Base-by-base conservation (phyloP, 2,797 vertebrate genomes). In the Pipistrellus pygmaeus region DNA sequence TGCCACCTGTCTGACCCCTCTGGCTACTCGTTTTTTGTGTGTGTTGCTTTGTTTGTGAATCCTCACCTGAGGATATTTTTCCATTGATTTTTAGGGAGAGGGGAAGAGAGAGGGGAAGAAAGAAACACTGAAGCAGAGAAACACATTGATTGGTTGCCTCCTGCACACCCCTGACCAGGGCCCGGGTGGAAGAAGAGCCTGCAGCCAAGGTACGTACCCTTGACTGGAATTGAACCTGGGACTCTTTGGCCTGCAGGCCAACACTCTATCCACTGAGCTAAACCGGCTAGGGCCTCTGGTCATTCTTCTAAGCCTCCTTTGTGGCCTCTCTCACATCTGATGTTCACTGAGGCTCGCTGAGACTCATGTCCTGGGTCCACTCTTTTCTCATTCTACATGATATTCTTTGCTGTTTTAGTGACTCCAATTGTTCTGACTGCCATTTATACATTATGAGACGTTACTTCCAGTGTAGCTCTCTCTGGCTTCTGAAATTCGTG, bases 401-500 rank as follows among this genome's bases (percentile, higher is more conserved):
- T 44, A 48, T 12, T 10, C 12, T 90, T 92, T 95, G 53, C 44
- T 51, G 5, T 64, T 73, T 64, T 20, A 77, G 30, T 88, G 78
- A 85, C n/a, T 85, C 20, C 51, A 10, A 64, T 30, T 83, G 30
- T 55, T 95, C 71, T 81, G 84, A 69, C 25, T 84, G 81, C 25
- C 57, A 62, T 69, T 78, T 88, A 76, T 18, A 73, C 9, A 57
- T 13, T 41, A 3, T 51, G 44, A 53, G 23, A 87, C 21, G 46
- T 85, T 41, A 60, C 27, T 81, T 86, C 17, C 75, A 46, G 10
- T 20, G 13, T 71, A 86, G 53, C 86, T 48, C 23, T 83, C 17
- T 85, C n/a, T 91, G 4, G 85, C 62, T 93, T 85, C 13, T 82
- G 53, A 96, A 93, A 69, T 77, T n/a, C 38, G 53, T 51, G 35